Evolutionary conservation across 2,113 vertebrate species (phyloP).

Genomic region (Limnothrissa miodon): DNA sequence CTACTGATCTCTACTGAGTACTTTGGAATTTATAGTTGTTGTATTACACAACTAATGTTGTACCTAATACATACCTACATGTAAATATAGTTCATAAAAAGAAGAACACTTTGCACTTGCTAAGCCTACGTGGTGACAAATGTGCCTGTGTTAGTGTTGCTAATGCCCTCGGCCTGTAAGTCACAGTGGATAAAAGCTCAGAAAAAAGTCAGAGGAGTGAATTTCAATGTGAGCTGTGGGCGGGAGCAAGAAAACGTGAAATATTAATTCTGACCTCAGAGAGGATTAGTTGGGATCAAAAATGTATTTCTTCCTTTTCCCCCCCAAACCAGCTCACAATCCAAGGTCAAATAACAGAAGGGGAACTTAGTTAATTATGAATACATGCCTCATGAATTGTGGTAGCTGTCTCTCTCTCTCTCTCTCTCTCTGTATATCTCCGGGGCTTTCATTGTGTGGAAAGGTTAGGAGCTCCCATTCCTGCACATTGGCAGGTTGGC

Average conservation of each 20-base stretch:
- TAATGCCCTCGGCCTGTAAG: not conserved
- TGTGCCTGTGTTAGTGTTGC: not conserved
- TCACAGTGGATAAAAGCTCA: conserved; percentile 3
- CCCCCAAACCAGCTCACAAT: not conserved
- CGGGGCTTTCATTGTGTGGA: not conserved
- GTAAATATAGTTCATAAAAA: not conserved
- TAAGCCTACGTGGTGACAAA: not conserved
- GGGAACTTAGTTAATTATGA: conserved; percentile 5
- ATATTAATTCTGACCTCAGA: conserved; percentile 14
- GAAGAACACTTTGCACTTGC: not conserved
- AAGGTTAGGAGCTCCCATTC: conserved; percentile 44
- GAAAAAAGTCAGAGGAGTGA: not conserved
- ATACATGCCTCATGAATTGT: not conserved
- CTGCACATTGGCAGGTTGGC: conserved; percentile 43
- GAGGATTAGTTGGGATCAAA: not conserved
- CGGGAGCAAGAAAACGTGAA: not conserved
- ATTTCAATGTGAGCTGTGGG: conserved; percentile 10
- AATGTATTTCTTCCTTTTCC: not conserved
- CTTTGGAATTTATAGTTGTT: not conserved
- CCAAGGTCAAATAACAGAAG: conserved; percentile 14
- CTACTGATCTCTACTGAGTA: too few species aligned
- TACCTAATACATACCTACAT: too few species aligned
- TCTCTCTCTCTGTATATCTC: conserved; percentile 18
- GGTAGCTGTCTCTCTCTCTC: not conserved
- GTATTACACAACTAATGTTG: not conserved